Conservation (phyloP, 2,888 invertebrate species). For the Tipula lateralis region DNA sequence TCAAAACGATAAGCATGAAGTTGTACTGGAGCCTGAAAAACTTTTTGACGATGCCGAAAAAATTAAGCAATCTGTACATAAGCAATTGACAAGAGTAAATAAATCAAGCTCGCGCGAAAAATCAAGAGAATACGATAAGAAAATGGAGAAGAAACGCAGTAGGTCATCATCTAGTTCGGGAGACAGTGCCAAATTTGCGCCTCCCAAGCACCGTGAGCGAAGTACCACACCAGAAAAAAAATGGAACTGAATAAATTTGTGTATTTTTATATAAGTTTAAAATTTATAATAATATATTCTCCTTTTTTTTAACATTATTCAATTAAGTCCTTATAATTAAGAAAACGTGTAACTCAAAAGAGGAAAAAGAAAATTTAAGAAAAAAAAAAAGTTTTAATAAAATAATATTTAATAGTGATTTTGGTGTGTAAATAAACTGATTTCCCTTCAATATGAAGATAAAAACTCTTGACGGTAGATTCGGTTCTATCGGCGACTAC, state of each 20-base stretch:
- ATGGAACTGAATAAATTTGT: background rate
- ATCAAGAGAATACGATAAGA: background rate
- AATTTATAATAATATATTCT: slow-evolving; percentile 2
- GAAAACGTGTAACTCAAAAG: background rate
- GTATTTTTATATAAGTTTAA: background rate
- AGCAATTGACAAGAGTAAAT: slow-evolving; percentile 37
- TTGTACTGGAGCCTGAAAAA: slow-evolving; percentile 42
- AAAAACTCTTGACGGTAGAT: background rate
- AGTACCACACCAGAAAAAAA: slow-evolving; percentile 34
- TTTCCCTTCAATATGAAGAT: slow-evolving; percentile 27
- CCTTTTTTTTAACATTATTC: background rate
- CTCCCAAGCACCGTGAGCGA: slow-evolving; percentile 35
- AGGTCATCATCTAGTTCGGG: slow-evolving; percentile 32
- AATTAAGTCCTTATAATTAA: background rate
- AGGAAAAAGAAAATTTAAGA: background rate
- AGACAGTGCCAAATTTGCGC: slow-evolving; percentile 36
- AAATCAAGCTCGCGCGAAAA: background rate
- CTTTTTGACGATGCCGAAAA: slow-evolving; percentile 44
- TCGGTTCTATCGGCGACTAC: slow-evolving; percentile 34
- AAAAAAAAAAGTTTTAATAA: background rate
- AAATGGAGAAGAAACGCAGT: background rate
- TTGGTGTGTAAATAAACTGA: slow-evolving; percentile 9
- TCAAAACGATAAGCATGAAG: slow-evolving; percentile 2
- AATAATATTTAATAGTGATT: slow-evolving; percentile 7
- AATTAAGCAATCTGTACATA: slow-evolving; percentile 44